phyloP scores from a whole-genome alignment of 2,113 vertebrate genomes.

The Martes martes region DNA sequence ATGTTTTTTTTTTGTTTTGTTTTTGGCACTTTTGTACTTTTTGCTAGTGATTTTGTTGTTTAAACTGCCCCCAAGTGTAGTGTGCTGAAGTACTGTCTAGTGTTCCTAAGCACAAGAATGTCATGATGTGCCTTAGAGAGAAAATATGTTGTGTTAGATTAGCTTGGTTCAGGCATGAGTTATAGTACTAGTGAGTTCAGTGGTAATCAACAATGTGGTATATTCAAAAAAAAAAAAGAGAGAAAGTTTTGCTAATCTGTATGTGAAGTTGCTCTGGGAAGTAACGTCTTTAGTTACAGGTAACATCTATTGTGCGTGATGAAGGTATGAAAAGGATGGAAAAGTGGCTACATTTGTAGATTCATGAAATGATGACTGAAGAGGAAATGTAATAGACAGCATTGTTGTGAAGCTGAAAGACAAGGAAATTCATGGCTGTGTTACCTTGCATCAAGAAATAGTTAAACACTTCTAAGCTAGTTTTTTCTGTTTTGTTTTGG shows the following conservation, averaged over 20 bases:
- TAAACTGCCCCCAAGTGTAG: not conserved
- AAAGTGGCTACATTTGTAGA: not conserved
- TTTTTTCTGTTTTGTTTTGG: not conserved
- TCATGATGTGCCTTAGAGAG: not conserved
- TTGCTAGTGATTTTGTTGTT: not conserved
- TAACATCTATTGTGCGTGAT: not conserved
- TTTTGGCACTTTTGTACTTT: not conserved
- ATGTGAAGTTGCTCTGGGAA: not conserved
- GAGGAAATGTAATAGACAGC: not conserved
- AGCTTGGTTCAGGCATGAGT: not conserved
- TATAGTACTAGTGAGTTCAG: not conserved
- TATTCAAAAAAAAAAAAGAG: not conserved
- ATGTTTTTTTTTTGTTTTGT: not conserved
- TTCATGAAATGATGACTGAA: not conserved
- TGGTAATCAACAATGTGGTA: not conserved
- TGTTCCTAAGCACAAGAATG: not conserved
- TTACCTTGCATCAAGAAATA: not conserved
- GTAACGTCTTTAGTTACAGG: not conserved
- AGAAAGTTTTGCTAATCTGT: not conserved
- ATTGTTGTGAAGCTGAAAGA: not conserved
- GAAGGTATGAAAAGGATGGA: not conserved
- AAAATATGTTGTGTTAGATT: not conserved
- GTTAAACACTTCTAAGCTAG: not conserved
- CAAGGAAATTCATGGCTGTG: not conserved
- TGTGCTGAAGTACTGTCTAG: not conserved